phyloP scores from a whole-genome alignment of 2,113 vertebrate genomes.

The Melanocharis versteri region DNA sequence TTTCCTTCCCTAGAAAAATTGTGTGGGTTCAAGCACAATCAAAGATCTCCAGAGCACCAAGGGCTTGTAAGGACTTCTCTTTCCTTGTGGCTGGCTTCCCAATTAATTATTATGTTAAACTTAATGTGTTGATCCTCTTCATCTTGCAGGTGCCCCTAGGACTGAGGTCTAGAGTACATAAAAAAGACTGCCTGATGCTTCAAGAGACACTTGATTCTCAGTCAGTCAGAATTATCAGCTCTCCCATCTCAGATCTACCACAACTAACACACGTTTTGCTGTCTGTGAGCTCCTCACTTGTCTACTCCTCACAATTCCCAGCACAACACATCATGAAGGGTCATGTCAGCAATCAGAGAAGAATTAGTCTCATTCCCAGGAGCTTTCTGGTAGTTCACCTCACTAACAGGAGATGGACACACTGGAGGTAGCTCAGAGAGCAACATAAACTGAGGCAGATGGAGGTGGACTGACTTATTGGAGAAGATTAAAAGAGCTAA shows the following conservation, averaged over 20 bases:
- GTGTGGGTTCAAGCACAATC: background rate
- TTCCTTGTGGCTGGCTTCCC: background rate
- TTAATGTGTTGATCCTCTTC: background rate
- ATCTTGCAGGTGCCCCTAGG: background rate
- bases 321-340: rapidly evolving
- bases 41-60: background rate
- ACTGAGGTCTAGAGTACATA: background rate
- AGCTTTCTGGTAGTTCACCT: background rate
- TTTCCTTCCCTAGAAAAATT: background rate
- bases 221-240: background rate
- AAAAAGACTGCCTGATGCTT: background rate
- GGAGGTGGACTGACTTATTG: background rate
- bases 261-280: background rate
- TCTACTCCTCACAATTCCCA: background rate
- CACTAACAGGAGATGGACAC: background rate
- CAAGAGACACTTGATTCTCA: background rate
- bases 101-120: background rate
- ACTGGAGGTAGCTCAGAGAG: background rate
- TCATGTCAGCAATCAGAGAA: background rate
- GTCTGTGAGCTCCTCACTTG: background rate
- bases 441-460: background rate
- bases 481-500: background rate
- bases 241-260: background rate
- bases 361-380: background rate
- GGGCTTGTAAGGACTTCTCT: background rate